Evolutionary conservation across 2,113 vertebrate species (phyloP).

Genomic region (Psettodes erumei): DNA sequence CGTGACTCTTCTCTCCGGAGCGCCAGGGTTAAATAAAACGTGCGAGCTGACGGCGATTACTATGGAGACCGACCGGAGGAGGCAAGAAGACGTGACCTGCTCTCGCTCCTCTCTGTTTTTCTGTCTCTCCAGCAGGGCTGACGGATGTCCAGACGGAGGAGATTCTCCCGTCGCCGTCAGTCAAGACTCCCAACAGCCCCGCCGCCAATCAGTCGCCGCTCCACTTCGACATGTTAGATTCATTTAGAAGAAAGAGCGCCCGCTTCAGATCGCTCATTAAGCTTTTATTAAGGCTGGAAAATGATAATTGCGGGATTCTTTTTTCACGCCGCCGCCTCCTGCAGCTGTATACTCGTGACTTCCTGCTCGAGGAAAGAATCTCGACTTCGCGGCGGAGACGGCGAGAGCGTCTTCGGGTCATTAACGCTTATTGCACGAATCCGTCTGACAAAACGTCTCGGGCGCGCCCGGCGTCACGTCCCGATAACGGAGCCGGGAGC

Average conservation of each 20-base stretch:
- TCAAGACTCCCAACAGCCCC: constrained; percentile 7
- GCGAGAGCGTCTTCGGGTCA: not conserved
- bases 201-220: constrained; percentile 40
- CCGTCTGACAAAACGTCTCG: constrained; percentile 3
- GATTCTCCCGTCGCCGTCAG: constrained; percentile 21
- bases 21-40: constrained; percentile 66
- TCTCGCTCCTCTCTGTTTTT: constrained; percentile 32
- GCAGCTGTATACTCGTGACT: not conserved
- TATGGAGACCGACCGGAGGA: constrained; percentile 69
- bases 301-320: constrained; percentile 4
- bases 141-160: constrained; percentile 42
- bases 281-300: constrained; percentile 26
- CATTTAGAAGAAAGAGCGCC: constrained; percentile 12
- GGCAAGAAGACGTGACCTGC: constrained; percentile 24
- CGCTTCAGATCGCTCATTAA: constrained; percentile 31
- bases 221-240: constrained; percentile 19
- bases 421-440: constrained; percentile 5
- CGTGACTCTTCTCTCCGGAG: constrained; percentile 38
- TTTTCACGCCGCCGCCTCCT: too few relatives aligned
- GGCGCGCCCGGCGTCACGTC: too few relatives aligned
- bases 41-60: constrained; percentile 63
- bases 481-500: too few relatives aligned
- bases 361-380: not conserved
- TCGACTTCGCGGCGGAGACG: not conserved
- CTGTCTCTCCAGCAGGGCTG: constrained; percentile 22